These are phyloP conservation scores for Platyrinchus mystaceus DNA, from an alignment of 2,797 vertebrate genomes.

Conservation along the genomic window DNA sequence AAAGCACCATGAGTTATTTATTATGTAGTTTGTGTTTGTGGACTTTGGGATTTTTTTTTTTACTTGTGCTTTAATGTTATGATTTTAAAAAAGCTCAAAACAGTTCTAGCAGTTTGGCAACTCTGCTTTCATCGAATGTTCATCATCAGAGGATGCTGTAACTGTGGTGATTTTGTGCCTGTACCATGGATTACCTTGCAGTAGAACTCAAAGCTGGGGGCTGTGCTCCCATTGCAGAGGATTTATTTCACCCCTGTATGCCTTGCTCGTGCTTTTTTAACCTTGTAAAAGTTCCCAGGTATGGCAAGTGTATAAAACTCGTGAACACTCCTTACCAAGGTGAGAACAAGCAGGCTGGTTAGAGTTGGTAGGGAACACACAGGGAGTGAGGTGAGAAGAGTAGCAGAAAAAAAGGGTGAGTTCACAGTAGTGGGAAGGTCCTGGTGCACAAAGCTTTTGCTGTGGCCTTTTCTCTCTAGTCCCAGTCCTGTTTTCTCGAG, in stretches of 20 bases:
- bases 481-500: not conserved
- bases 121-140: not conserved
- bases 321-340: not conserved
- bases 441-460: not conserved
- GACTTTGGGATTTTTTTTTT: not conserved
- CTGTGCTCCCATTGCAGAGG: not conserved
- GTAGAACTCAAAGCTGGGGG: not conserved
- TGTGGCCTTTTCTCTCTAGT: not conserved
- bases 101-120: not conserved
- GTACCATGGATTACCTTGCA: not conserved
- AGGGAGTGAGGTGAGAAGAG: not conserved
- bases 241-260: not conserved
- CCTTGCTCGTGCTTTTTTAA: not conserved
- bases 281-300: not conserved
- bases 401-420: not conserved
- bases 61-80: not conserved
- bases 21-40: constrained; percentile 14
- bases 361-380: not conserved
- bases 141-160: not conserved
- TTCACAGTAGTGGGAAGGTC: not conserved
- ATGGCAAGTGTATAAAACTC: not conserved
- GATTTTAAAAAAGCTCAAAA: not conserved
- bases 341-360: not conserved
- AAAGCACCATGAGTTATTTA: constrained; percentile 23
- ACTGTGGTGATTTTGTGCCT: not conserved